phyloP scores from a whole-genome alignment of 2,797 vertebrate species.

The Anguilla anguilla region DNA sequence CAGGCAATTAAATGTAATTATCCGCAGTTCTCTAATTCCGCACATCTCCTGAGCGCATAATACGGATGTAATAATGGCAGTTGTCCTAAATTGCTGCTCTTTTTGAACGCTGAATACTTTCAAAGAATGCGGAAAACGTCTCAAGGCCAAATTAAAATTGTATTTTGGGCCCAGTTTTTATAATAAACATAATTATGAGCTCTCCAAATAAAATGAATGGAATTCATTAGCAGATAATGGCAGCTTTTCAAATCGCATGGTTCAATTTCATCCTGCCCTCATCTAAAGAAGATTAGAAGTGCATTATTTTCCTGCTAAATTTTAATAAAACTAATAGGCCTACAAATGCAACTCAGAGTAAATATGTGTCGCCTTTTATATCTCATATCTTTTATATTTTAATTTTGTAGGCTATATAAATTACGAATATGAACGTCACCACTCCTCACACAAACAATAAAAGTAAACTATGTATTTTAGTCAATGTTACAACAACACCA shows the following conservation, averaged over 20 bases:
- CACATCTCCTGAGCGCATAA: constrained; percentile 28
- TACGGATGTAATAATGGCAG: constrained; percentile 31
- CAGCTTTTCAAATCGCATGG: constrained; percentile 34
- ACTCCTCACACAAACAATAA: neutral
- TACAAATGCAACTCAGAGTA: constrained; percentile 44
- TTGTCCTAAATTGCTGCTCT: constrained; percentile 26
- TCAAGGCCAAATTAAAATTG: constrained; percentile 30
- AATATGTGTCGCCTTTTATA: neutral
- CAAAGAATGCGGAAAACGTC: constrained; percentile 14
- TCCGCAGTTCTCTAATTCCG: constrained; percentile 51
- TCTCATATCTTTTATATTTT: neutral
- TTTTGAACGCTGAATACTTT: constrained; percentile 17
- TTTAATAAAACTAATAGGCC: constrained; percentile 43
- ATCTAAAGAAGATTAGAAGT: constrained; percentile 26
- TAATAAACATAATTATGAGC: constrained; percentile 45
- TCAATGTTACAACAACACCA: neutral
- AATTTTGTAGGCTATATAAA: neutral
- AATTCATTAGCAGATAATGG: constrained; percentile 31
- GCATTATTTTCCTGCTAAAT: constrained; percentile 49
- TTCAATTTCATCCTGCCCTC: constrained; percentile 17
- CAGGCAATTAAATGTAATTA: constrained; percentile 68
- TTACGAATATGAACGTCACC: neutral
- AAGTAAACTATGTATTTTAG: neutral
- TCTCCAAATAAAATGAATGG: constrained; percentile 49
- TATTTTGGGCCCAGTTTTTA: constrained; percentile 37